Evolutionary conservation across 2,888 invertebrate genomes (phyloP).

Genomic region (Nasonovia ribisnigri): DNA sequence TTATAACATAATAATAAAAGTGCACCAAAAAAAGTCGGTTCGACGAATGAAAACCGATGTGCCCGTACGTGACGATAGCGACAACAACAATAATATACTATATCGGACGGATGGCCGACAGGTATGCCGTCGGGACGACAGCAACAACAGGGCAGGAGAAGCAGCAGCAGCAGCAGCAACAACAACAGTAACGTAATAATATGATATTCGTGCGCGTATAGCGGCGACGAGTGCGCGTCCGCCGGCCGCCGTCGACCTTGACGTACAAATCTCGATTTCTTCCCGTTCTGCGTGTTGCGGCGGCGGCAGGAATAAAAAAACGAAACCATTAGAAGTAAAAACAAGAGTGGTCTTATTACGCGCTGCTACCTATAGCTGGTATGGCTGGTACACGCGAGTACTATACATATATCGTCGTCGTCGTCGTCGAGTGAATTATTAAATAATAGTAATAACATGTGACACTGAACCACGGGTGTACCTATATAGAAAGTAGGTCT

Average conservation of each 20-base stretch:
- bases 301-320: background rate
- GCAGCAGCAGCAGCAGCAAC: too few relatives aligned
- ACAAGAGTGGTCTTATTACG: constrained; percentile 17
- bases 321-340: background rate
- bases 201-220: background rate
- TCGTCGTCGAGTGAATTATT: too few relatives aligned
- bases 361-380: background rate
- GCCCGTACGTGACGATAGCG: background rate
- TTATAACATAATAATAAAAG: too few relatives aligned
- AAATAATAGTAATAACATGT: constrained; percentile 1
- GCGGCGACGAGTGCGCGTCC: background rate
- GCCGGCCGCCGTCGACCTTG: constrained; percentile 42
- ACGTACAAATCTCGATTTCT: constrained; percentile 39
- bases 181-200: background rate
- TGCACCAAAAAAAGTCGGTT: too few relatives aligned
- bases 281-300: background rate
- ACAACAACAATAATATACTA: background rate
- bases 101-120: background rate
- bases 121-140: too few relatives aligned
- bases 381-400: too few relatives aligned
- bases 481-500: constrained; percentile 57
- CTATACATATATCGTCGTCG: too few relatives aligned
- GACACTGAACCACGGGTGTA: constrained; percentile 42
- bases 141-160: background rate
- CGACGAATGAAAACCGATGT: too few relatives aligned